phyloP scores from a whole-genome alignment of 2,113 vertebrate species.

The Heliornis fulica region DNA sequence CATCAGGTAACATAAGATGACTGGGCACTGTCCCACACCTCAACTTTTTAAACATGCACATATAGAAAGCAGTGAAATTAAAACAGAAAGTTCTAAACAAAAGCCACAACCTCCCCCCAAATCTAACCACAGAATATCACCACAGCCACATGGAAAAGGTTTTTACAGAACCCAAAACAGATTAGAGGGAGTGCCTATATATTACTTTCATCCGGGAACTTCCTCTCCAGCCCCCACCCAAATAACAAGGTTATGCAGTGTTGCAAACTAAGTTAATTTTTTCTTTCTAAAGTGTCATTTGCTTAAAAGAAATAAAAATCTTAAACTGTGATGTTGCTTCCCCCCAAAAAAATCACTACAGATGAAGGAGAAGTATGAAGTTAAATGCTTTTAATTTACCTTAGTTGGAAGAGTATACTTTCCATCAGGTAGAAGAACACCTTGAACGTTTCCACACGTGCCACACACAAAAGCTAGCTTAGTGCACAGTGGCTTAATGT shows the following conservation, averaged over 20 bases:
- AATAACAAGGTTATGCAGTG: neutral
- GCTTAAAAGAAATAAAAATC: no score
- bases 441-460: slow-evolving; percentile 79
- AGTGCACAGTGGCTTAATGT: slow-evolving; percentile 89
- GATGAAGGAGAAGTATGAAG: neutral
- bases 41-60: neutral
- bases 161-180: neutral
- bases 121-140: neutral
- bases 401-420: slow-evolving; percentile 89
- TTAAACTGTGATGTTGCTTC: accelerated
- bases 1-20: neutral
- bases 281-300: neutral
- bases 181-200: neutral
- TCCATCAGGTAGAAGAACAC: slow-evolving; percentile 85
- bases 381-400: slow-evolving; percentile 54
- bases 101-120: neutral
- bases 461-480: slow-evolving; percentile 89
- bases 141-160: neutral
- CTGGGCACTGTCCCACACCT: neutral
- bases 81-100: neutral
- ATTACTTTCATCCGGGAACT: no score
- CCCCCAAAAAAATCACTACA: neutral
- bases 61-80: neutral
- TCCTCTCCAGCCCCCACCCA: no score
- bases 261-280: neutral